Evolutionary conservation across 2,888 invertebrate genomes (phyloP).

Genomic region (Trimorus sp.): DNA sequence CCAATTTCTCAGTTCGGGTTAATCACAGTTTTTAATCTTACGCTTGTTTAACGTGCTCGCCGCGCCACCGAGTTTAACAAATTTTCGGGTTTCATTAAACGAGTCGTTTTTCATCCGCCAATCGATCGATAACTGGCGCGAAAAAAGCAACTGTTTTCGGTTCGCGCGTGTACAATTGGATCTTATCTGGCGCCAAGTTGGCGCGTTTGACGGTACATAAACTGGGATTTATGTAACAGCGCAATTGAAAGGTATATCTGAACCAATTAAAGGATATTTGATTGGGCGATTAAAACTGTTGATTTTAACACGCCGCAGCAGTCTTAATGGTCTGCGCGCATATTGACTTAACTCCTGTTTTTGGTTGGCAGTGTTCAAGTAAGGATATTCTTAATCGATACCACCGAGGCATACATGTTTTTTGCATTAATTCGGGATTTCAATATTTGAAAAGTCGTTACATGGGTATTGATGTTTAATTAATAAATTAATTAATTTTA

Average conservation of each 20-base stretch:
- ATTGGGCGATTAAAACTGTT: slow-evolving; percentile 61
- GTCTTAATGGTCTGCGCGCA: slow-evolving; percentile 58
- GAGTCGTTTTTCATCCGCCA: not conserved
- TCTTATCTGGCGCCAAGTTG: slow-evolving; percentile 40
- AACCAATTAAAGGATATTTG: slow-evolving; percentile 59
- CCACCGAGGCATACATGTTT: slow-evolving; percentile 19
- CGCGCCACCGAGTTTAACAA: not conserved
- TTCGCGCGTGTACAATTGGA: too few species aligned
- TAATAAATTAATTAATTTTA: too few species aligned
- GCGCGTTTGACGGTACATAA: slow-evolving; percentile 34
- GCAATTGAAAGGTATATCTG: slow-evolving; percentile 39
- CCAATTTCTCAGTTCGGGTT: not conserved
- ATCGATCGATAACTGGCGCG: not conserved
- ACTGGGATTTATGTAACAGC: slow-evolving; percentile 52
- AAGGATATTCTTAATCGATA: slow-evolving; percentile 33
- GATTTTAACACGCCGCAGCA: slow-evolving; percentile 57
- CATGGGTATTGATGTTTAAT: too few species aligned
- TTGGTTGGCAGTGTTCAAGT: slow-evolving; percentile 36
- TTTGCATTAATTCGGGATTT: slow-evolving; percentile 18
- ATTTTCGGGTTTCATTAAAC: not conserved
- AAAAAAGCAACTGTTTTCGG: too few species aligned
- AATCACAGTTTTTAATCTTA: not conserved
- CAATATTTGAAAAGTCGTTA: not conserved
- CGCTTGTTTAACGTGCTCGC: not conserved
- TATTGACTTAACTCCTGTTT: slow-evolving; percentile 58